Evolutionary conservation across 2,888 invertebrate genomes (phyloP), one percentile per base, ranked within the genome.

Genomic region (Nephrocerus scutellatus): DNA sequence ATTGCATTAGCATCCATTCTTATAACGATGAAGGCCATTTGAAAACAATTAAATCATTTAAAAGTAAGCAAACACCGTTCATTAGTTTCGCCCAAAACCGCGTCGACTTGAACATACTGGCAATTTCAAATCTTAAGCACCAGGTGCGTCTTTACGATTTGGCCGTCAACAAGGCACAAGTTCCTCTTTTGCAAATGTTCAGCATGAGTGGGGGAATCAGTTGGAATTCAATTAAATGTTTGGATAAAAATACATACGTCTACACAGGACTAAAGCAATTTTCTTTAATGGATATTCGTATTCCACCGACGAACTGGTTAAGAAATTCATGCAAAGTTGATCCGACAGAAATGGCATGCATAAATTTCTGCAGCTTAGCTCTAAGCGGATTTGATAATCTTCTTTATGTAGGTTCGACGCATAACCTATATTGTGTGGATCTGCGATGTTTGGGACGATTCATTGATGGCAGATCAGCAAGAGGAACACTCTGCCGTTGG

Each of bases 381-480:
- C 39, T 43, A 12, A 63, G 65, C 41, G 36, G 42, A 4, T 62
- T 57, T 50, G 49, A 56, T 1, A 49, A 66, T 44, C 50, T 59
- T 0, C 42, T 63, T 6, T 67, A 67, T 38, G 48, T 63, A 19
- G 64, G 54, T 4, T 57, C 65, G 4, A 63, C 53, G 29, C 66
- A 67, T 39, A 63, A 62, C 21, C 18, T 63, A 3, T 59, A 60
- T 38, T 60, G 61, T 18, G 34, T 65, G 29, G 66, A 67, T 35
- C 35, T 52, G 24, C 56, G 66, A 3, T 56, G 50, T 23, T 40
- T 56, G 40, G 47, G 55, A 7, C 49, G 50, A 26, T 48, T 53
- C 22, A 32, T 56, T 5, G 36, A 53, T 1, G 48, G 51, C 30
- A 38, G 26, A 10, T 18, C 40, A 9, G 28, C 20, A 12, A 19